Base-by-base conservation (phyloP, 2,113 vertebrate genomes). In the Caretta caretta region DNA sequence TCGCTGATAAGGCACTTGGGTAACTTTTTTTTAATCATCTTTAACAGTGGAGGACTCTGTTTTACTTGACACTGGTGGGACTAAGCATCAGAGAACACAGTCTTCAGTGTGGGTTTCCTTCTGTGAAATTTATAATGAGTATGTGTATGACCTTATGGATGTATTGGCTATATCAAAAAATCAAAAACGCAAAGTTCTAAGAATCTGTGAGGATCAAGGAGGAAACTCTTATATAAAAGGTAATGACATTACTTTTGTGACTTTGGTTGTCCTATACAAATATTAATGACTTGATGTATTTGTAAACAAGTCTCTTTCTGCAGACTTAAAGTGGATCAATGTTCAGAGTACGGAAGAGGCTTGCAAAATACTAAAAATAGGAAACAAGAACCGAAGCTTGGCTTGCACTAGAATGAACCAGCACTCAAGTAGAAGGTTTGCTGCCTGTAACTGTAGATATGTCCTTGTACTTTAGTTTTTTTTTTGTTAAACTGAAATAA, bases 51-150 rank as follows among this genome's bases (percentile, higher is more conserved):
- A 88, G 42, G 54, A 81, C 25, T 78, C 90, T 80, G 31, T 86
- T 84, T 85, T 59, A 4, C 48, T 72, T 72, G 90, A 94, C 0
- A 0, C 53, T 2, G 50, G 13, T n/a, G 38, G 54, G 49, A 94
- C 10, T 49, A 69, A 86, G 12, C 46, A 80, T 49, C 97, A 90
- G 87, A 96, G 89, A 91, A 94, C 85, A 16, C 97, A 98, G 87
- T 99, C 98, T 84, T 98, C 98, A 5, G 96, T 99, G 19, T 99
- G 99, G 99, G 98, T 99, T 93, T 98, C 98, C 0, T 99, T 98
- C 94, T 99, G 98, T 97, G 99, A 99, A 95, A 99, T 99, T 94
- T 99, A 99, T 96, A 99, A 99, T 4, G 99, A 99, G 93, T 98
- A 98, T 8, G 98, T 99, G 16, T 99, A 99, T 13, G 99, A 99